Evolutionary conservation across 2,113 vertebrate genomes (phyloP), one percentile per base, ranked within the genome.

Genomic region (Laticauda laticaudata): DNA sequence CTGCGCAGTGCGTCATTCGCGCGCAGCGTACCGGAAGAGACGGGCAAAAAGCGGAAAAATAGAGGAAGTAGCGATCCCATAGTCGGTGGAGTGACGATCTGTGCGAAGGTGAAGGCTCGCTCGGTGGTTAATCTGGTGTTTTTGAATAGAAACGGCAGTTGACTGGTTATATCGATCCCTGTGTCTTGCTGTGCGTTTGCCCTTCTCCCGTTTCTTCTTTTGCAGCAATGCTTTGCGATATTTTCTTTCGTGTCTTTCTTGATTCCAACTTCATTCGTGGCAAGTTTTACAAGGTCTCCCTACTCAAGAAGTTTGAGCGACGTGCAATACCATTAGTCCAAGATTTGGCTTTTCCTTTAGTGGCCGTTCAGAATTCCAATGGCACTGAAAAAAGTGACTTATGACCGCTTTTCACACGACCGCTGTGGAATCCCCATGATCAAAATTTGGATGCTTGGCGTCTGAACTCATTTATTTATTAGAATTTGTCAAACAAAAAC

Each of bases 81-180:
- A 39, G 75, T 81, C 18, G 34, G 7, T 39, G 4, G 34, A 43
- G 20, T 3, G 75, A 21, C 75, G 75, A 3, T 81, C 34, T 8
- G 34, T 3, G 5, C 1, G n/a, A 20, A 1, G 34, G 18, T 3
- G 34, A 0, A 39, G 18, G 15, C 1, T 81, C 6, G 34, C 75
- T 1, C 34, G 75, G 18, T 21, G 34, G 75, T 21, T 18, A 21
- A 21, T 8, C n/a, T 75, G 69, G 3, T 81, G 34, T 81, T 21
- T 81, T 18, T 39, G 18, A 43, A 43, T 81, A 43, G 43, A 43
- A 43, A 81, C 18, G 75, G 75, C 18, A 20, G 34, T 7, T 43
- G 75, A 18, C 34, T 3, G 18, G 34, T 81, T 81, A 43, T 81
- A 39, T 43, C 75, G 8, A 21, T 81, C 3, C 34, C 18, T 29